Conservation (phyloP, 2,888 invertebrate species). For the Hipparchia semele region DNA sequence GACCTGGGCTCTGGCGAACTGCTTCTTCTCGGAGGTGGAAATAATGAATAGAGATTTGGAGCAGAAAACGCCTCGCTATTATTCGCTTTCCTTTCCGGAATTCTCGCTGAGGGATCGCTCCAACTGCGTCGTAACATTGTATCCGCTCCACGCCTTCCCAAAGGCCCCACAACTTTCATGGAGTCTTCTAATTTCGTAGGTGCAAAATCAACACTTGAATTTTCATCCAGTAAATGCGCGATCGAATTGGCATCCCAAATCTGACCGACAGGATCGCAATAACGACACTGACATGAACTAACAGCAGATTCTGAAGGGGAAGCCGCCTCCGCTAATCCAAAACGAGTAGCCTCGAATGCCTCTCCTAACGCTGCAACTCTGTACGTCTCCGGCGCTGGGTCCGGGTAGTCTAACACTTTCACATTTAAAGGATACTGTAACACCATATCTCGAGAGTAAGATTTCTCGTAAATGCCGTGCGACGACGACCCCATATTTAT, state of each 20-base stretch:
- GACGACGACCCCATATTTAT: slow-evolving; percentile 59
- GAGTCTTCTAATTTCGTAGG: slow-evolving; percentile 79
- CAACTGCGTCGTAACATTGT: slow-evolving; percentile 83
- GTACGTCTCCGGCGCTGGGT: slow-evolving; percentile 68
- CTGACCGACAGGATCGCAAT: slow-evolving; percentile 89
- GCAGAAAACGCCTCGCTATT: slow-evolving; percentile 68
- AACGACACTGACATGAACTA: slow-evolving; percentile 87
- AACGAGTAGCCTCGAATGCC: slow-evolving; percentile 76
- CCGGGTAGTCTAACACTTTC: slow-evolving; percentile 73
- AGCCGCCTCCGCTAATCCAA: slow-evolving; percentile 71
- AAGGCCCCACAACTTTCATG: slow-evolving; percentile 76
- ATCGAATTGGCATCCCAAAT: slow-evolving; percentile 89
- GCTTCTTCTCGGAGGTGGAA: slow-evolving; percentile 69
- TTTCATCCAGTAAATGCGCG: slow-evolving; percentile 75
- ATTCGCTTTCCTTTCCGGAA: slow-evolving; percentile 67
- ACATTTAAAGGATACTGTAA: slow-evolving; percentile 75
- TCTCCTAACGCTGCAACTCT: slow-evolving; percentile 81
- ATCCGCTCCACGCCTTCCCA: slow-evolving; percentile 68
- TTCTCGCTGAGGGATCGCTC: slow-evolving; percentile 84
- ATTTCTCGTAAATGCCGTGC: slow-evolving; percentile 76
- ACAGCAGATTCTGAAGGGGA: slow-evolving; percentile 76
- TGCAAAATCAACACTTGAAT: slow-evolving; percentile 75
- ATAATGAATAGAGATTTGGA: slow-evolving; percentile 76
- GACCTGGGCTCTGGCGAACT: slow-evolving; percentile 73
- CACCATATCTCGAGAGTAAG: slow-evolving; percentile 76